phyloP scores from a whole-genome alignment of 1,140 invertebrate genomes.

The Cotesia typhae region DNA sequence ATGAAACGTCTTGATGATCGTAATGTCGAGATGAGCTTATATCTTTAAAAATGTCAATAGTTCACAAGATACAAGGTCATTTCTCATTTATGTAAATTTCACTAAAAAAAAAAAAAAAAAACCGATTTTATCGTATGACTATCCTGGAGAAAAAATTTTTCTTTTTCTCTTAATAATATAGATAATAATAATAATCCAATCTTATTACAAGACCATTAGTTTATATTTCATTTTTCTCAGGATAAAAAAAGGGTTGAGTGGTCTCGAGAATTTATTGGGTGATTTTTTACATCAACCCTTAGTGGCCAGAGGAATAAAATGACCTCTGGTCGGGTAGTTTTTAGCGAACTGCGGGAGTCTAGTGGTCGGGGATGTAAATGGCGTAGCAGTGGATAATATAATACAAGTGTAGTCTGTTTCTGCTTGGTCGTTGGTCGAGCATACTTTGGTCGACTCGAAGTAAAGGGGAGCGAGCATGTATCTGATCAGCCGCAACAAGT shows the following conservation, averaged over 20 bases:
- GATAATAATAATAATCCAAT: background rate
- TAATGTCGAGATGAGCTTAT: no score
- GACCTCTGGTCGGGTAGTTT: background rate
- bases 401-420: constrained; percentile 1
- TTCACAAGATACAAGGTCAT: no score
- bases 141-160: no score
- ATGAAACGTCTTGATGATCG: no score
- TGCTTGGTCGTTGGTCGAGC: background rate
- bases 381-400: constrained; percentile 2
- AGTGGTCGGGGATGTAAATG: no score
- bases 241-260: background rate
- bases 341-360: no score
- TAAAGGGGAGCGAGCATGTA: constrained; percentile 33
- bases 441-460: background rate
- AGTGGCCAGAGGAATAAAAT: background rate
- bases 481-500: constrained; percentile 52
- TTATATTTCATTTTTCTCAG: no score
- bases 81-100: no score
- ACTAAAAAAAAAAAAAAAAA: no score
- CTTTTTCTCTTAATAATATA: background rate
- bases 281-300: background rate
- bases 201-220: no score
- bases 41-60: no score
- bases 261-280: background rate
- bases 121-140: no score